Conservation (phyloP, 2,113 vertebrate genomes). For the Gymnocephalus cernua region DNA sequence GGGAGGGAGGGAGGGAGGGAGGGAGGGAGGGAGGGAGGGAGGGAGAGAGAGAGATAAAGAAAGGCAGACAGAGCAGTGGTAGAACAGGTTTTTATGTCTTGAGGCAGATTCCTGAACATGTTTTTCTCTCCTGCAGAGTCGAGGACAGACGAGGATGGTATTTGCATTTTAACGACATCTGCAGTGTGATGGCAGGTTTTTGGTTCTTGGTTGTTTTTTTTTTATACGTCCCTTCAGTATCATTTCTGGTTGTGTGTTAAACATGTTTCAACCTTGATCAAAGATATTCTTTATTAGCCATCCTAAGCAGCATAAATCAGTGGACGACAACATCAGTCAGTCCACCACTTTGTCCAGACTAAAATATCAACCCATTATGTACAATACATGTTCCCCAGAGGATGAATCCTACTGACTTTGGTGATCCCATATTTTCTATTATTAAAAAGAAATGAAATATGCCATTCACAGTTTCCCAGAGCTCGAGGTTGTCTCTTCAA, state of each 20-base stretch:
- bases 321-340: too few species aligned
- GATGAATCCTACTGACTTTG: neutral
- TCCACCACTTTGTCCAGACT: neutral
- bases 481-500: neutral
- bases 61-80: conserved; percentile 1
- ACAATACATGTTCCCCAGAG: neutral
- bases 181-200: conserved; percentile 14
- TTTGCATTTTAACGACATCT: conserved; percentile 51
- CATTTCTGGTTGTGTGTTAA: neutral
- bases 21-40: too few species aligned
- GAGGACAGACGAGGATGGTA: conserved; percentile 11
- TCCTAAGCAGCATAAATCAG: too few species aligned
- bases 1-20: neutral
- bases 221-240: neutral
- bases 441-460: too few species aligned
- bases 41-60: too few species aligned
- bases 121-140: conserved; percentile 1
- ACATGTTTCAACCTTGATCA: neutral
- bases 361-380: neutral
- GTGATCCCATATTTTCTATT: neutral
- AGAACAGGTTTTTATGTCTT: conserved; percentile 75
- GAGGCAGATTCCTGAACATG: conserved; percentile 63
- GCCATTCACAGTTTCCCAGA: neutral
- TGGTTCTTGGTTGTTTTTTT: neutral
- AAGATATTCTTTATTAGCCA: neutral